Base-by-base conservation (phyloP, 2,113 vertebrate species). In the Bostrychus sinensis region DNA sequence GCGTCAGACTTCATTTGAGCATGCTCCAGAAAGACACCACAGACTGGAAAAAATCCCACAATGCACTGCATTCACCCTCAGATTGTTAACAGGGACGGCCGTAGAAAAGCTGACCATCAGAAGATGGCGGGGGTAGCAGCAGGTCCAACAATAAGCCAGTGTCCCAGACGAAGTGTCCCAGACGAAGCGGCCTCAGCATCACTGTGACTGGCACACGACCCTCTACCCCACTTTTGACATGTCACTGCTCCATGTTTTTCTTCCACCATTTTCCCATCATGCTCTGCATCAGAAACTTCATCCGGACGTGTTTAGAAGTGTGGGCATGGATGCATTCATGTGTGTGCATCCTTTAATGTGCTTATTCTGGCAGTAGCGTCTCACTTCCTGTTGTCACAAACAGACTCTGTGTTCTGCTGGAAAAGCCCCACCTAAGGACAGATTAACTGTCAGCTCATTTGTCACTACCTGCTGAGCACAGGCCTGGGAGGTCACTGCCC, bases 381-480 rank as follows among this genome's bases (percentile, higher is more conserved):
- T 70, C 42, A 60, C 84, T 89, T 89, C 81, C 84, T 88, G 81
- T 83, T 72, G 81, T 83, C 81, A 83, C 88, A 89, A 85, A 81
- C 83, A 68, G 75, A 19, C 75, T 53, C 81, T 83, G 48, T 88
- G 84, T 88, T 78, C 32, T 25, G 14, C 23, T 19, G 30, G 70
- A 54, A 81, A 83, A 83, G 82, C 87, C 72, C 63, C 85, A 86
- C 84, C 84, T 82, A 75, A 77, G 84, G 81, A 88, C 81, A 78
- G 83, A 90, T 89, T 88, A 89, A 77, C 83, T 83, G 83, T 84
- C 88, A 82, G 86, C 51, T 86, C 85, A 83, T 88, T 88, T 86
- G 87, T 90, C 85, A 78, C 88, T 89, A 87, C 86, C 89, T 91
- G 89, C 86, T 87, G 89, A 86, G 87, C 88, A 55, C 68, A 64